Percentiles rank a stretch among this genome's conserved stretches.
These are phyloP conservation scores for Nemoura dubitans DNA, from an alignment of 2,888 invertebrate genomes.

Conservation along the genomic window DNA sequence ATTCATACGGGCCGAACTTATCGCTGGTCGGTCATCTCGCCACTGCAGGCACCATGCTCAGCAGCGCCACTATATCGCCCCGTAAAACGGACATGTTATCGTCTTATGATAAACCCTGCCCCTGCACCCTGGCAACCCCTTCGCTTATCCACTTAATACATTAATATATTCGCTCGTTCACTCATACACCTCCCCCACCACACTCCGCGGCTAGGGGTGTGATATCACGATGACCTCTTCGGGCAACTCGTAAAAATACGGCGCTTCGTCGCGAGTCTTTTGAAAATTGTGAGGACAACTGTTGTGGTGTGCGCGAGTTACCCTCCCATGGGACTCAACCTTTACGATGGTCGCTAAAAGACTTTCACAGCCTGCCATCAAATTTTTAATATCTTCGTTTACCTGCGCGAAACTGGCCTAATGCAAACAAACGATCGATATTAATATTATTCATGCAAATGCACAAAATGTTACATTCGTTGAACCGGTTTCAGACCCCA, in stretches of 20 bases:
- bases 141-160: constrained; percentile 28
- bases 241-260: constrained; percentile 25
- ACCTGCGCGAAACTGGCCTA: neutral
- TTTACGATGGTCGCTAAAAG: neutral
- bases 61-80: constrained; percentile 16
- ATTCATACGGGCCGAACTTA: neutral
- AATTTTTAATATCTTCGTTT: neutral
- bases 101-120: constrained; percentile 23
- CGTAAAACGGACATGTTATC: constrained; percentile 34
- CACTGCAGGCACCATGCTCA: neutral
- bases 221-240: constrained; percentile 31
- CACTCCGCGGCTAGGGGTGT: neutral
- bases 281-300: neutral
- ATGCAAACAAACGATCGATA: no score
- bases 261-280: neutral
- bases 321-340: neutral
- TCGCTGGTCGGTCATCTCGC: neutral
- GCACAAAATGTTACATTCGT: neutral
- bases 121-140: constrained; percentile 18
- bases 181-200: neutral
- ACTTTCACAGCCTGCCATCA: neutral
- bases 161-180: constrained; percentile 33
- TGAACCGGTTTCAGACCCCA: neutral
- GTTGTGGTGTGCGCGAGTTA: neutral
- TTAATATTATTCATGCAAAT: neutral